phyloP scores from a whole-genome alignment of 2,113 vertebrate genomes.

The Sterna hirundo region DNA sequence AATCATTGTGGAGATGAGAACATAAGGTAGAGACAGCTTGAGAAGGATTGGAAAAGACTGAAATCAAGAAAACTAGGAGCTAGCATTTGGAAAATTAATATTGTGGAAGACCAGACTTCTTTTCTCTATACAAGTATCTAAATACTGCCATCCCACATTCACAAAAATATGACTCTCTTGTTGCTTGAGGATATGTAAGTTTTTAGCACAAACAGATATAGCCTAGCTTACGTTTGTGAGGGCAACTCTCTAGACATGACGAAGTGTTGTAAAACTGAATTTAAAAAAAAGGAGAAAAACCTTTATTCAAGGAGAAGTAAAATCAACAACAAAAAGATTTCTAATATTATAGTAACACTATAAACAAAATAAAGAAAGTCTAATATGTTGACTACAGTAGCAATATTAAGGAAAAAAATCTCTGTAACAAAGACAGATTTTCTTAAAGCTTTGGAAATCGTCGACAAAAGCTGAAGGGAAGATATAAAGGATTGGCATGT shows the following conservation, averaged over 20 bases:
- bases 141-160: neutral
- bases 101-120: neutral
- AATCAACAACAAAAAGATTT: neutral
- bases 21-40: neutral
- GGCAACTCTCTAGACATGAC: neutral
- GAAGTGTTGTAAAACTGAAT: neutral
- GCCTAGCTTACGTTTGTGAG: neutral
- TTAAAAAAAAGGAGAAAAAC: neutral
- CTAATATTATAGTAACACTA: neutral
- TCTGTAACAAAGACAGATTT: neutral
- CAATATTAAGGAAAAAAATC: neutral
- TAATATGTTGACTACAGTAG: neutral
- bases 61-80: neutral
- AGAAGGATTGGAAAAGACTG: neutral
- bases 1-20: neutral
- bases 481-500: neutral
- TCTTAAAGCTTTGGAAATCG: neutral
- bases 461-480: neutral
- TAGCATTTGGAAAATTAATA: neutral
- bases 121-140: neutral
- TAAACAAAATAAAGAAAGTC: neutral
- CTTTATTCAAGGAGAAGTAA: neutral
- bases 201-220: neutral
- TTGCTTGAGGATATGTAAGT: neutral
- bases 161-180: neutral